phyloP scores from a whole-genome alignment of 2,113 vertebrate species.

The Lethenteron camtschaticum region DNA sequence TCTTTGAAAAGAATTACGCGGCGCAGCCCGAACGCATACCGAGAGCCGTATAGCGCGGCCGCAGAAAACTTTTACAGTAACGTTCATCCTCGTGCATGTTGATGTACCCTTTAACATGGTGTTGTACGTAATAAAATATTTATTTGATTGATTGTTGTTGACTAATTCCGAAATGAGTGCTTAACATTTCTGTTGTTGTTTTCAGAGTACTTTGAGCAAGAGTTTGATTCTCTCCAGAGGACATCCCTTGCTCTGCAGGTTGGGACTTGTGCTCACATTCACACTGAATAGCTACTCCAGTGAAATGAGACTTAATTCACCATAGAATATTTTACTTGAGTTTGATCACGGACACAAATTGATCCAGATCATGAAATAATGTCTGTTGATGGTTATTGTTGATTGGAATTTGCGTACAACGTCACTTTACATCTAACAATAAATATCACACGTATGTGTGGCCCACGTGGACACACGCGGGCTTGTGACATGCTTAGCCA shows the following conservation, averaged over 20 bases:
- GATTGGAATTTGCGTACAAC: background rate
- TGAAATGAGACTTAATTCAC: background rate
- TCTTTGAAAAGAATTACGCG: too few relatives aligned
- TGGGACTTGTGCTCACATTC: conserved; percentile 15
- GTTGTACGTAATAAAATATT: too few relatives aligned
- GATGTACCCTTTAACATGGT: too few relatives aligned
- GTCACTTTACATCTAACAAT: background rate
- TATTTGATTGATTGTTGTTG: too few relatives aligned
- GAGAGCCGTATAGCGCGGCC: too few relatives aligned
- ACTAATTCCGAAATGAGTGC: too few relatives aligned
- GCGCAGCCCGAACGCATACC: too few relatives aligned
- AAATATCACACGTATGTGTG: background rate
- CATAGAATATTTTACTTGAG: background rate
- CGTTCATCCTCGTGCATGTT: too few relatives aligned
- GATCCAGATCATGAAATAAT: background rate
- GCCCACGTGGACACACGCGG: too few relatives aligned
- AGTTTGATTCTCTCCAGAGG: conserved; percentile 39
- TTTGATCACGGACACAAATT: background rate
- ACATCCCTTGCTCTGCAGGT: conserved; percentile 38
- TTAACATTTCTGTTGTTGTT: conserved; percentile 8
- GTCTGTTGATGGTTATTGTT: background rate
- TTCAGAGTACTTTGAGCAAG: conserved; percentile 40
- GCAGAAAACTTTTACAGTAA: too few relatives aligned
- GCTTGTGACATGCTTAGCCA: too few relatives aligned
- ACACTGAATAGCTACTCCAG: background rate